Percentiles rank a stretch among this genome's conserved stretches.
These are phyloP conservation scores for Myotis lucifugus DNA, from an alignment of 2,113 vertebrate genomes.

Conservation along the genomic window DNA sequence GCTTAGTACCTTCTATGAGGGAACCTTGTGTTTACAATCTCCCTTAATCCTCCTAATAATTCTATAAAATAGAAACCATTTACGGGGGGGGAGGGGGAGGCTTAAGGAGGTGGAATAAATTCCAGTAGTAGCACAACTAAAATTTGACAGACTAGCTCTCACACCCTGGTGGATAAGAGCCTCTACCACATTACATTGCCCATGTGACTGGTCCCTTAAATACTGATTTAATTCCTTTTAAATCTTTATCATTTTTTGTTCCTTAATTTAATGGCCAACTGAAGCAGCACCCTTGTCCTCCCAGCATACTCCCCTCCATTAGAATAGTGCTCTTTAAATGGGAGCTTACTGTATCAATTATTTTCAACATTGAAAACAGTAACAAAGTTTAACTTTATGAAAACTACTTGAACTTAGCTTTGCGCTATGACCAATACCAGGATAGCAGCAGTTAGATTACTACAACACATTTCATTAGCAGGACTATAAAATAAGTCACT, in stretches of 20 bases:
- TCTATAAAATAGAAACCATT: not conserved
- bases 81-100: accelerated
- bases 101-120: not conserved
- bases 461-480: conserved; percentile 48
- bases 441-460: not conserved
- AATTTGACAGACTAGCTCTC: not conserved
- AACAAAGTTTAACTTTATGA: conserved; percentile 39
- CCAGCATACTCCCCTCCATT: not conserved
- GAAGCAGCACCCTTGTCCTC: not conserved
- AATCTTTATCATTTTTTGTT: not conserved
- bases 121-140: not conserved
- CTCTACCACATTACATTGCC: not conserved
- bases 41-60: not conserved
- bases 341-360: not conserved
- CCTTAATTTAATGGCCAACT: not conserved
- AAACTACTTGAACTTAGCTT: not conserved
- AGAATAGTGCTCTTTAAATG: not conserved
- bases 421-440: not conserved
- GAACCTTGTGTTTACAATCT: not conserved
- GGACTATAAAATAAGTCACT: conserved; percentile 30
- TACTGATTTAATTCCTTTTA: not conserved
- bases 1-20: not conserved
- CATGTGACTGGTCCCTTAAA: not conserved
- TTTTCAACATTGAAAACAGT: not conserved
- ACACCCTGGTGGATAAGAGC: accelerated